Conservation (phyloP, 2,113 vertebrate species). For the Hippocampus mohnikei region DNA sequence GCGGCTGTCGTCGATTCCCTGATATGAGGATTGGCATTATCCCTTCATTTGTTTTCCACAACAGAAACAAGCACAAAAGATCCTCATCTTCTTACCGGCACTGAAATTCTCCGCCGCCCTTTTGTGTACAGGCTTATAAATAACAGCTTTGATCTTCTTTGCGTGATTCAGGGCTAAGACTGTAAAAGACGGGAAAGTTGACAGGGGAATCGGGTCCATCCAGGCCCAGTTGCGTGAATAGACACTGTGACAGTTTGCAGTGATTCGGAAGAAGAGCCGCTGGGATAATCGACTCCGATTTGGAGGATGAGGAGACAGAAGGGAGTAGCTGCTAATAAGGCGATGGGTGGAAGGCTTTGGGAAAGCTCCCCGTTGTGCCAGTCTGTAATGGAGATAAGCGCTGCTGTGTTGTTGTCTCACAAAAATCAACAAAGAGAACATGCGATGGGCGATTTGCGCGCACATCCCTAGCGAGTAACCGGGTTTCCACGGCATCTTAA, state of each 20-base stretch:
- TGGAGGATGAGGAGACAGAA: slow-evolving; percentile 53
- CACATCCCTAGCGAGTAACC: slow-evolving; percentile 57
- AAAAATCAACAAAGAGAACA: slow-evolving; percentile 76
- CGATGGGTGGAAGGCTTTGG: slow-evolving; percentile 67
- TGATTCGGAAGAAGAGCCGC: slow-evolving; percentile 35
- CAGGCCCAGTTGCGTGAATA: slow-evolving; percentile 40
- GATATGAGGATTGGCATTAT: slow-evolving; percentile 39
- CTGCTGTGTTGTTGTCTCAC: slow-evolving; percentile 65
- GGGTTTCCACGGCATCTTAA: slow-evolving; percentile 49
- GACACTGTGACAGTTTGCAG: slow-evolving; percentile 20
- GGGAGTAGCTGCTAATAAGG: slow-evolving; percentile 68
- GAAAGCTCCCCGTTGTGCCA: slow-evolving; percentile 64
- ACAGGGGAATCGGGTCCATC: slow-evolving; percentile 29
- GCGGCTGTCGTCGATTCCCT: slow-evolving; percentile 10
- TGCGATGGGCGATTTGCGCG: slow-evolving; percentile 70
- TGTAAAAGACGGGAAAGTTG: slow-evolving; percentile 24
- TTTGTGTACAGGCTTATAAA: slow-evolving; percentile 50
- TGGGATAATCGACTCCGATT: slow-evolving; percentile 52
- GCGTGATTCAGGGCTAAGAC: slow-evolving; percentile 42
- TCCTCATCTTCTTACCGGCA: slow-evolving; percentile 55
- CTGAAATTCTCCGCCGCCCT: slow-evolving; percentile 45
- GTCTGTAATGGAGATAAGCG: slow-evolving; percentile 73
- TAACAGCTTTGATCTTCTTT: slow-evolving; percentile 31
- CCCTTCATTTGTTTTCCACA: slow-evolving; percentile 49
- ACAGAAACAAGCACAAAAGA: slow-evolving; percentile 49